Evolutionary conservation across 2,888 invertebrate species (phyloP).

Genomic region (Stegana nigrithorax): DNA sequence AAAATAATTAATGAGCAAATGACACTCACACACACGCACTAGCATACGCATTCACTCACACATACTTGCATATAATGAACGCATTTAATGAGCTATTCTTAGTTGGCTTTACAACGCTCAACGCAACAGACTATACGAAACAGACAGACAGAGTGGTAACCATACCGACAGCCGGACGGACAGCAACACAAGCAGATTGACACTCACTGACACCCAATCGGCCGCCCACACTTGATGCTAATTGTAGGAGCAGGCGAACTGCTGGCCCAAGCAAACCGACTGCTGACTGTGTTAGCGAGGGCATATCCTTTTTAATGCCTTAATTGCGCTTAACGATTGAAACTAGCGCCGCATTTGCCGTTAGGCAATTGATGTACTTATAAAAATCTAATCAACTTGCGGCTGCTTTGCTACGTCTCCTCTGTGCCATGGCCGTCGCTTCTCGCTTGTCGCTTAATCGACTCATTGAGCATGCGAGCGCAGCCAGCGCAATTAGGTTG

Average conservation of each 20-base stretch:
- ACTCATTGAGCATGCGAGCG: too few relatives aligned
- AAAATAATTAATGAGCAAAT: conserved; percentile 54
- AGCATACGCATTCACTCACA: conserved; percentile 25
- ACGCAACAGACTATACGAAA: too few relatives aligned
- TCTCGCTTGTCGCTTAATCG: too few relatives aligned
- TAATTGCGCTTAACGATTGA: conserved; percentile 52
- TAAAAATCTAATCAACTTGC: too few relatives aligned
- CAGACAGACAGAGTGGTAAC: too few relatives aligned
- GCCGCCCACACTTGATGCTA: background rate
- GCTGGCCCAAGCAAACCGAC: background rate
- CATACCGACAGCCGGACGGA: background rate
- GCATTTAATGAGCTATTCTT: background rate
- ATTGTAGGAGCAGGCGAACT: background rate
- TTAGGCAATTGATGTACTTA: too few relatives aligned
- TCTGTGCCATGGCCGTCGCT: too few relatives aligned
- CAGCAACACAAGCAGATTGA: background rate
- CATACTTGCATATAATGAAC: background rate
- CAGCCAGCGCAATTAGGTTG: too few relatives aligned
- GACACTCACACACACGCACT: conserved; percentile 20
- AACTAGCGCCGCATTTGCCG: conserved; percentile 39
- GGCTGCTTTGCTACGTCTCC: too few relatives aligned
- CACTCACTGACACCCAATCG: background rate
- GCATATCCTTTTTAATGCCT: conserved; percentile 35
- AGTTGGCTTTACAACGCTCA: too few relatives aligned
- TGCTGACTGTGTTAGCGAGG: background rate